Evolutionary conservation across 2,888 invertebrate genomes (phyloP).

Genomic region (Sylvicola cinctus): DNA sequence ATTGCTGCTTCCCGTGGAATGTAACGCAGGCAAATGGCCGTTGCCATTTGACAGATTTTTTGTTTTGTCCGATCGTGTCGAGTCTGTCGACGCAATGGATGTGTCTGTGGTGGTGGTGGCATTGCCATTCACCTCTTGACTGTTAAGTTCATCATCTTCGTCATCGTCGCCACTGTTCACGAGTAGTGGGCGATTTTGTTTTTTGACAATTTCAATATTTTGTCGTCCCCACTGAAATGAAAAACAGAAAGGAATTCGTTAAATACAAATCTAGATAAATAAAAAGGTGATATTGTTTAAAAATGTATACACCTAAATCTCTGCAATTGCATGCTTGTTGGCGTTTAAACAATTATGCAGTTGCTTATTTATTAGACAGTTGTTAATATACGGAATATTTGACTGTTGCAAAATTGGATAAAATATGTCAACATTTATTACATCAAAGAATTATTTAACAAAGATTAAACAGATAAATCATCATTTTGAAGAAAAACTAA

Average conservation of each 20-base stretch:
- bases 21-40: conserved; percentile 1
- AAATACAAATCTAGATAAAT: not conserved
- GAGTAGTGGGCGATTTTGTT: conserved; percentile 22
- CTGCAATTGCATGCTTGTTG: too few species aligned
- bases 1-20: conserved; percentile 23
- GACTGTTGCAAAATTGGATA: too few species aligned
- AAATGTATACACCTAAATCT: too few species aligned
- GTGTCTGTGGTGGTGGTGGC: conserved; percentile 8
- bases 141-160: conserved; percentile 25
- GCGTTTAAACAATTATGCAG: too few species aligned
- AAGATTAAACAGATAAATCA: too few species aligned
- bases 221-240: conserved; percentile 56
- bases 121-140: conserved; percentile 11
- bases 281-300: not conserved
- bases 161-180: conserved; percentile 29
- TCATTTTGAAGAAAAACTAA: too few species aligned
- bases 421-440: too few species aligned
- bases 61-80: conserved; percentile 15
- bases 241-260: conserved; percentile 7
- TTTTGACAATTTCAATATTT: conserved; percentile 51
- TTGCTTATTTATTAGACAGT: too few species aligned
- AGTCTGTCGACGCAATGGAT: conserved; percentile 29
- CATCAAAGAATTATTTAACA: too few species aligned
- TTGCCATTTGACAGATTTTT: conserved; percentile 7
- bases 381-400: too few species aligned